Base-by-base conservation (phyloP, 37 sponge, comb jelly and placozoan genomes). In the Tethya wilhelma region DNA sequence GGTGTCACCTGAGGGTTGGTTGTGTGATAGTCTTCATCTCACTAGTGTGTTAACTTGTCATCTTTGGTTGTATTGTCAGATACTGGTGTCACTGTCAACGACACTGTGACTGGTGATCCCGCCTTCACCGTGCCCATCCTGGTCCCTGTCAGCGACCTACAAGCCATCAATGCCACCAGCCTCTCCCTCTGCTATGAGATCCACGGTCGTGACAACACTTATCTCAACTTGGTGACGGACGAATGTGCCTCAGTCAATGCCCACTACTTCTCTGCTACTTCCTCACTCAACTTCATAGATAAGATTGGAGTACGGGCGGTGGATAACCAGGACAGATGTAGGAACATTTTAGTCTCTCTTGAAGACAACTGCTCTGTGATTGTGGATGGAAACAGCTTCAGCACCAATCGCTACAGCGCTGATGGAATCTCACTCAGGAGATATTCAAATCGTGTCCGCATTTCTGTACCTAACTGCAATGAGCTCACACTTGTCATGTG, bases 381-480 rank as follows among this genome's bases (percentile, higher is more conserved):
- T 57, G 69, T 89, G 43, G 44, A 79, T 68, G 38, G 45, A 20
- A 29, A 31, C 22, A 2, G 60, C 28, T 44, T 2, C 23, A n/a
- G n/a, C n/a, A 60, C 44, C 38, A 40, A 31, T 1, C 17, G 17
- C 20, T 63, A 62, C 44, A 37, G 26, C 5, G 32, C 17, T 45
- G 66, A 26, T 32, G 73, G 86, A 32, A 77, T 77, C 17, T 53
- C n/a, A 23, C 38, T 77, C 29, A 41, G 30, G 26, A 44, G 26
- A 12, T 77, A 84, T 66, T 19, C 42, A 0, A 69, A 66, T 44
- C 74, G 84, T 33, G 75, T 71, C 22, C 71, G 71, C 46, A 77
- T 86, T n/a, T 53, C 71, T 4, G 86, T 78, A 12, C 86, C 86
- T 7, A 86, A 86, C 66, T 86, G 86, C 72, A 79, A 37, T 44